phyloP scores from a whole-genome alignment of 35 echinoderm and acorn worm species.

The Heliocidaris tuberculata region DNA sequence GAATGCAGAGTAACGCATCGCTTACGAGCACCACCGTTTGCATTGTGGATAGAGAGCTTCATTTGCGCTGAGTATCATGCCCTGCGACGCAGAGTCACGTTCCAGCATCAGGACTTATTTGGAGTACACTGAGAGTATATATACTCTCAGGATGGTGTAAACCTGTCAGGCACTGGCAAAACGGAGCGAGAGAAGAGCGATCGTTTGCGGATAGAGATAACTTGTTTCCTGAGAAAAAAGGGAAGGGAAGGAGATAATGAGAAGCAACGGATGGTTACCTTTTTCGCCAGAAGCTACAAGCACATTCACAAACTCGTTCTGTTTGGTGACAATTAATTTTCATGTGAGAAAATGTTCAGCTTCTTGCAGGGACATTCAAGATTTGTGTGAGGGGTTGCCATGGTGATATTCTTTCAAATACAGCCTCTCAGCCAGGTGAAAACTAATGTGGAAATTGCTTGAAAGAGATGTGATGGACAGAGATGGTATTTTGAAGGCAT shows the following conservation, averaged over 20 bases:
- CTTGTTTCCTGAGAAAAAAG: neutral
- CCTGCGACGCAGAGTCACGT: neutral
- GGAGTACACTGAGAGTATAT: neutral
- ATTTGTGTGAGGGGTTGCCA: neutral
- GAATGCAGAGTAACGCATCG: neutral
- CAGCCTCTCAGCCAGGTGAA: neutral
- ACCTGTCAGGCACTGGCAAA: neutral
- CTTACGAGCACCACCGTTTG: neutral
- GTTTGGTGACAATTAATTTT: neutral
- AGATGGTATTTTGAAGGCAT: neutral
- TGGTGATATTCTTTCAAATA: neutral
- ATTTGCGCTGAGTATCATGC: neutral
- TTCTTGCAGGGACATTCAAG: neutral
- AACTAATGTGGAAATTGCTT: neutral
- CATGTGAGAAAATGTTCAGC: neutral
- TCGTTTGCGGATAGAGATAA: neutral
- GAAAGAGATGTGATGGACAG: neutral
- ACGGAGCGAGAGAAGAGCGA: neutral
- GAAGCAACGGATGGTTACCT: neutral
- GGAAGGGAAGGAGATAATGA: neutral
- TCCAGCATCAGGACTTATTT: neutral
- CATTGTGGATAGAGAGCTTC: neutral
- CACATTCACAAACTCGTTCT: neutral
- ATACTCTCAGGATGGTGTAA: neutral
- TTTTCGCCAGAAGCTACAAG: neutral